phyloP scores from a whole-genome alignment of 2,113 vertebrate genomes.

The Ahaetulla prasina region DNA sequence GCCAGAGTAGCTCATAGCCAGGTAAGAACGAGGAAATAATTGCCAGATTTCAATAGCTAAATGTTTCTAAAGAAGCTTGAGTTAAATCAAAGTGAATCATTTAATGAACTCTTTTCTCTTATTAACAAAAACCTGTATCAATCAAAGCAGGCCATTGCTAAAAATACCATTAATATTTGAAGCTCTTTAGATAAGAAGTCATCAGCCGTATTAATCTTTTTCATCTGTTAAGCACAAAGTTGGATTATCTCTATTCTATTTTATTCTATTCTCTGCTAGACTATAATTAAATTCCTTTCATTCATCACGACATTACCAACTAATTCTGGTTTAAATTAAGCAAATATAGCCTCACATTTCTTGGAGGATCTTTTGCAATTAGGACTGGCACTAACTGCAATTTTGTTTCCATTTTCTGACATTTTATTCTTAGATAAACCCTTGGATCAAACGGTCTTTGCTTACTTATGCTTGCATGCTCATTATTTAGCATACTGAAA shows the following conservation, averaged over 20 bases:
- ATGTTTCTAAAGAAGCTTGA: neutral
- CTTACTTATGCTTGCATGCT: conserved; percentile 16
- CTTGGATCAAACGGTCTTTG: neutral
- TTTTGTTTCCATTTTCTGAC: conserved; percentile 3
- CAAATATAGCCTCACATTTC: conserved; percentile 5
- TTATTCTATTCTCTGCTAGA: neutral
- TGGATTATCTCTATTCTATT: conserved; percentile 22
- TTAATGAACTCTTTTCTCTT: conserved; percentile 16
- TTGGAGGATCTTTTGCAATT: neutral
- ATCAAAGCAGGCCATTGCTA: neutral
- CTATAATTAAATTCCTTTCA: neutral
- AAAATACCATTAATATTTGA: conserved; percentile 17
- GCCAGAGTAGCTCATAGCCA: neutral
- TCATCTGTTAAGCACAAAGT: neutral
- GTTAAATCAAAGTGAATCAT: conserved; percentile 20
- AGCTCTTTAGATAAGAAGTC: conserved; percentile 2
- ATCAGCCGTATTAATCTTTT: conserved; percentile 29
- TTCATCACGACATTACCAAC: conserved; percentile 8
- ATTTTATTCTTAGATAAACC: neutral
- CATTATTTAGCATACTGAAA: neutral
- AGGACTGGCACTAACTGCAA: neutral
- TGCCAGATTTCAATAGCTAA: conserved; percentile 12
- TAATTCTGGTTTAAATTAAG: conserved; percentile 7
- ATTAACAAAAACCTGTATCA: conserved; percentile 28
- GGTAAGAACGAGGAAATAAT: neutral